A percentile compares a stretch with the other conserved stretches of the same genome.
Evolutionary conservation across 2,113 vertebrate species (phyloP).

Genomic region (Lipophrys pholis): DNA sequence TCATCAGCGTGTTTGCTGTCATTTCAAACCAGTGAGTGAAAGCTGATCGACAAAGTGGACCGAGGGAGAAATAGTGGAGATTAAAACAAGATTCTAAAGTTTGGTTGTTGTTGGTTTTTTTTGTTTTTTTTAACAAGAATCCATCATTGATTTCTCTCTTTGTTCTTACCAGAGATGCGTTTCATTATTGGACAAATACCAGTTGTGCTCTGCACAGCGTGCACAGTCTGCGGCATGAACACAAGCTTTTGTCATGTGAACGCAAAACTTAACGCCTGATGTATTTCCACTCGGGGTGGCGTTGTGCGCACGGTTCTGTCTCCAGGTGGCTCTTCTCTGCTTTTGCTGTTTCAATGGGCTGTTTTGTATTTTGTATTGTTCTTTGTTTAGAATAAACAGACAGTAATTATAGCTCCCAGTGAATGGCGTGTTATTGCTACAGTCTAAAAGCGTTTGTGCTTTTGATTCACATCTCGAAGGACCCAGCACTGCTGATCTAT

Average conservation of each 20-base stretch:
- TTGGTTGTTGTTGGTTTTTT: constrained; percentile 10
- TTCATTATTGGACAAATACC: neutral
- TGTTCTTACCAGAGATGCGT: constrained; percentile 19
- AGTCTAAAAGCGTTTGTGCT: neutral
- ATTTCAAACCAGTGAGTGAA: constrained; percentile 39
- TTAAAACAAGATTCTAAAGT: neutral
- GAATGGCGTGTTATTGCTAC: constrained; percentile 17
- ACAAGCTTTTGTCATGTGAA: constrained; percentile 53
- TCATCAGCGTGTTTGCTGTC: constrained; percentile 24
- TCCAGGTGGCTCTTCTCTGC: constrained; percentile 41
- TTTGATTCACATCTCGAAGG: neutral
- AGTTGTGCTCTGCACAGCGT: constrained; percentile 23
- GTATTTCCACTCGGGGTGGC: constrained; percentile 18
- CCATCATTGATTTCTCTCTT: constrained; percentile 16
- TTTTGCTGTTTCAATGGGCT: constrained; percentile 64
- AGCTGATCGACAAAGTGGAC: constrained; percentile 30
- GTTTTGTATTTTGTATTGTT: constrained; percentile 72
- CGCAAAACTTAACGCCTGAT: constrained; percentile 14
- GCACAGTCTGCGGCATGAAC: constrained; percentile 40
- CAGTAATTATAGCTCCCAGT: constrained; percentile 8
- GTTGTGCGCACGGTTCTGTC: constrained; percentile 39
- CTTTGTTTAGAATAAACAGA: constrained; percentile 70
- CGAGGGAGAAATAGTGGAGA: constrained; percentile 6
- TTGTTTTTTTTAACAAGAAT: neutral
- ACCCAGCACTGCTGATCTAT: constrained; percentile 20